Evolutionary conservation across 2,888 invertebrate genomes (phyloP).

Genomic region (Erpobdella octoculata): DNA sequence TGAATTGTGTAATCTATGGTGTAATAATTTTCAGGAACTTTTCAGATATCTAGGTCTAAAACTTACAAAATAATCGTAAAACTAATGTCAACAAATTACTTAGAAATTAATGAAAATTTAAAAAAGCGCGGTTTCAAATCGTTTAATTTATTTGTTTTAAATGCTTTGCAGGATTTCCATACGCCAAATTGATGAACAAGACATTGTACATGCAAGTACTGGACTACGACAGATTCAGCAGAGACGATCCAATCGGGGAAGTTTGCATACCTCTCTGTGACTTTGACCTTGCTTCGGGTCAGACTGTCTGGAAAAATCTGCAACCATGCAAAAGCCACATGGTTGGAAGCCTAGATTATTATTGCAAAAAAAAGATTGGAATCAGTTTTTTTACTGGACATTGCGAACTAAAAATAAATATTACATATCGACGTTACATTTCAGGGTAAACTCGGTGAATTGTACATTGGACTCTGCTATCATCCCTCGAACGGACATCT

Average conservation of each 20-base stretch:
- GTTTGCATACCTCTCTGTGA: constrained; percentile 36
- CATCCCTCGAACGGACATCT: constrained; percentile 26
- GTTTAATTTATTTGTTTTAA: too few species aligned
- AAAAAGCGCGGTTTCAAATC: too few species aligned
- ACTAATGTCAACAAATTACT: too few species aligned
- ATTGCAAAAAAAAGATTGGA: background rate
- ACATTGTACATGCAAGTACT: constrained; percentile 50
- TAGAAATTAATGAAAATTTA: too few species aligned
- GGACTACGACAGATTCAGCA: constrained; percentile 44
- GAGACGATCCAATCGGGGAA: constrained; percentile 39
- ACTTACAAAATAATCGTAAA: too few species aligned
- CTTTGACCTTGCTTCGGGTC: constrained; percentile 45
- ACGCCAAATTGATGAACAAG: constrained; percentile 48
- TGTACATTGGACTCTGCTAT: constrained; percentile 23
- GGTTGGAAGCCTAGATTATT: constrained; percentile 37
- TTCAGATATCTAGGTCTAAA: too few species aligned
- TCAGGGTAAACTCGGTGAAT: constrained; percentile 27
- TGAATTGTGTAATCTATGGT: too few species aligned
- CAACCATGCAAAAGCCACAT: constrained; percentile 49
- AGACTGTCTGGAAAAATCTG: constrained; percentile 47
- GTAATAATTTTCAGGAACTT: too few species aligned
- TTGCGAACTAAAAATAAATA: background rate
- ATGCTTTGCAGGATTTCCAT: constrained; percentile 46
- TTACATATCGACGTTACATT: background rate
- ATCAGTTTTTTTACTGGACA: background rate